Conservation (phyloP, 1,140 invertebrate species). For the Euura lappo region DNA sequence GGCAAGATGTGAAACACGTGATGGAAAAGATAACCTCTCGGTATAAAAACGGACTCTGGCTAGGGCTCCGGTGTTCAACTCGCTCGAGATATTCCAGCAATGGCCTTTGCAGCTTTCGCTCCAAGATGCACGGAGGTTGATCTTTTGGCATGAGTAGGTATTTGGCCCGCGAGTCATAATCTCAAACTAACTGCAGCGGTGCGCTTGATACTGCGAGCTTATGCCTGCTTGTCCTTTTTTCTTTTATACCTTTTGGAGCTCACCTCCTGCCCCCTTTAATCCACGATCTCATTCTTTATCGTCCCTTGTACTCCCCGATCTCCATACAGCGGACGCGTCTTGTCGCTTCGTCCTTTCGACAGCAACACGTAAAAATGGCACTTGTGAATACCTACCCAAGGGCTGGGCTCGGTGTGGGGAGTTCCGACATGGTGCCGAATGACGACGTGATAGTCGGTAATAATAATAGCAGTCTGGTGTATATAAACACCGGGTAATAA, state of each 20-base stretch:
- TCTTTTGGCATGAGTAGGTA: neutral
- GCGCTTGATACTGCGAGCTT: too few relatives aligned
- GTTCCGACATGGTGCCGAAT: neutral
- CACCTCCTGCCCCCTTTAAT: neutral
- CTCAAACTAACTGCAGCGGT: neutral
- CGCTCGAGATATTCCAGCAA: neutral
- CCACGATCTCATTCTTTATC: neutral
- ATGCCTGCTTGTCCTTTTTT: neutral
- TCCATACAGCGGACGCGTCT: neutral
- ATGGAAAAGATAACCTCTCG: conserved; percentile 7
- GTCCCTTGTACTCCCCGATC: neutral
- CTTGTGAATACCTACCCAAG: neutral
- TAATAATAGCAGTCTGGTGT: neutral
- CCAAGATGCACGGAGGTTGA: neutral
- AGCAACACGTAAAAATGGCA: neutral
- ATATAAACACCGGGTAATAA: neutral
- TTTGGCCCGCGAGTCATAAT: conserved; percentile 3
- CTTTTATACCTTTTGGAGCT: neutral
- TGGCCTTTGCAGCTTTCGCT: neutral
- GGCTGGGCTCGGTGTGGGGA: neutral
- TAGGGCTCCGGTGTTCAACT: too few relatives aligned
- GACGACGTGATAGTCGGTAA: neutral
- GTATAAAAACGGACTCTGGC: neutral
- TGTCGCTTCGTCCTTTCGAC: neutral
- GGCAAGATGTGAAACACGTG: conserved; percentile 4